phyloP scores from a whole-genome alignment of 2,888 invertebrate genomes.

The Troilus luridus region DNA sequence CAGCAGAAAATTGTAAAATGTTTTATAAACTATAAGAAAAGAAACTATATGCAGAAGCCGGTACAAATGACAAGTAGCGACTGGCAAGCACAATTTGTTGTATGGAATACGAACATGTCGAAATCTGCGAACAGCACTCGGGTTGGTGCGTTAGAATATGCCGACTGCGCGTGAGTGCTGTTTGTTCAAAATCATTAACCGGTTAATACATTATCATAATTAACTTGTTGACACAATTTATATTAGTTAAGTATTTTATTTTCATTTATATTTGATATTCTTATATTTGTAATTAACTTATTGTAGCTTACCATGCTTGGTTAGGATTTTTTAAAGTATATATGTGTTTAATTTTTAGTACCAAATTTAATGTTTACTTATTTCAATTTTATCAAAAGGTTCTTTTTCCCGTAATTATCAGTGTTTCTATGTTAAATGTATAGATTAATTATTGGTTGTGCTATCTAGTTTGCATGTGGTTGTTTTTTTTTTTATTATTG shows the following conservation, averaged over 20 bases:
- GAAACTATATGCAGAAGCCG: too few relatives aligned
- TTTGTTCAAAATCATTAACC: too few relatives aligned
- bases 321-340: neutral
- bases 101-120: too few relatives aligned
- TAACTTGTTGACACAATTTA: neutral
- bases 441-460: constrained; percentile 41
- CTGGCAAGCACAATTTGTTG: too few relatives aligned
- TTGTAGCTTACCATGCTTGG: neutral
- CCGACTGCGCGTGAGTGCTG: too few relatives aligned
- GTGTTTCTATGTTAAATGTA: constrained; percentile 5
- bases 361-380: neutral
- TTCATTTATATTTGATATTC: neutral
- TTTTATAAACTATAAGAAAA: too few relatives aligned
- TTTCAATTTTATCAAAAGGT: neutral
- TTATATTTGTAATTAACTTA: neutral
- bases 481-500: neutral
- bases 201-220: neutral
- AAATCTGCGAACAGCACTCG: too few relatives aligned
- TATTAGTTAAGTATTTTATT: neutral
- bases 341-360: neutral
- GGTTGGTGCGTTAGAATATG: too few relatives aligned
- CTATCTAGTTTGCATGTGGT: constrained; percentile 36
- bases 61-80: too few relatives aligned
- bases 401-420: neutral
- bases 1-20: too few relatives aligned